phyloP scores from a whole-genome alignment of 2,113 vertebrate genomes.

The Trachemys scripta region DNA sequence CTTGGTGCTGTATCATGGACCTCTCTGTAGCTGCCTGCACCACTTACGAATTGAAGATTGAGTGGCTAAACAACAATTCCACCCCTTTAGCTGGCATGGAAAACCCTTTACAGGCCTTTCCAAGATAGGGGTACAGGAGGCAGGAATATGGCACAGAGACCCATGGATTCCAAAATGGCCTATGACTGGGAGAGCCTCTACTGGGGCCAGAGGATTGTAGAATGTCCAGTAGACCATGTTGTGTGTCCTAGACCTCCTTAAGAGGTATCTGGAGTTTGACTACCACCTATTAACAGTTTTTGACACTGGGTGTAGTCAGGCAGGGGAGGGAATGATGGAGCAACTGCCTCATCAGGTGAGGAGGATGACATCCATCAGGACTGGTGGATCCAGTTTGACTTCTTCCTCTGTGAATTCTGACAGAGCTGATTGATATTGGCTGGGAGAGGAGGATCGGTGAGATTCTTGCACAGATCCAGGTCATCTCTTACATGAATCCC shows the following conservation, averaged over 20 bases:
- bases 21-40: neutral
- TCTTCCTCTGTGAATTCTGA: neutral
- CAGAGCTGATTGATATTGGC: neutral
- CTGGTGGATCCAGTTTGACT: neutral
- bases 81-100: neutral
- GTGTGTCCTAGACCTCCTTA: no score
- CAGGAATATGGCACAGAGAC: neutral
- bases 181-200: neutral
- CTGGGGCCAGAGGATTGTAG: neutral
- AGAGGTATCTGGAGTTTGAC: no score
- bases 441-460: neutral
- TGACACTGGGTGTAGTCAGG: neutral
- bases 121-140: neutral
- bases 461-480: neutral
- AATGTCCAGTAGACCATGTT: neutral
- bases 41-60: neutral
- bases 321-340: neutral
- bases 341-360: neutral
- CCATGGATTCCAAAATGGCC: neutral
- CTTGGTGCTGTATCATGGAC: neutral
- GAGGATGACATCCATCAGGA: neutral
- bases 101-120: neutral
- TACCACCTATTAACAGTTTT: neutral
- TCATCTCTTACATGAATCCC: neutral
- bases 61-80: neutral